Conservation (phyloP, 2,113 vertebrate species). For the Daboia siamensis region DNA sequence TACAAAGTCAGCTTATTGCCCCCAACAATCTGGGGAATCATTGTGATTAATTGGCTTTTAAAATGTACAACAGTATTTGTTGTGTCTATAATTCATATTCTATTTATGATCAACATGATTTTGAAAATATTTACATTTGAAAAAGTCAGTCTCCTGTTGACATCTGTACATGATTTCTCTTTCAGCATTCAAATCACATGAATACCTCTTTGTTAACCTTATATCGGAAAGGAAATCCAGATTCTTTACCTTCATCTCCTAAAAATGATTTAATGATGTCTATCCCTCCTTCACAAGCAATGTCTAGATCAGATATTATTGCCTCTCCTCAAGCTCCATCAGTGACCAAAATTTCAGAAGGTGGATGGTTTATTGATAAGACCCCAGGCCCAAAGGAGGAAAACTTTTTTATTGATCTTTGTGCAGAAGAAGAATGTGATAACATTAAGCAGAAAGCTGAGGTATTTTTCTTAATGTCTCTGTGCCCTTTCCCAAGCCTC, state of each 20-base stretch:
- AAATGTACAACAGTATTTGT: not conserved
- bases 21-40: too few species aligned
- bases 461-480: slow-evolving; percentile 47
- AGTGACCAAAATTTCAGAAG: slow-evolving; percentile 58
- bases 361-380: slow-evolving; percentile 86
- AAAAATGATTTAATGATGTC: slow-evolving; percentile 49
- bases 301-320: slow-evolving; percentile 5
- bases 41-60: not conserved
- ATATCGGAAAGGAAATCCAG: slow-evolving; percentile 80
- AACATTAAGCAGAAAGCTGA: slow-evolving; percentile 38
- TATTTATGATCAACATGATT: not conserved
- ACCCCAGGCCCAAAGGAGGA: slow-evolving; percentile 59
- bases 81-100: not conserved
- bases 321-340: not conserved
- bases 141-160: not conserved
- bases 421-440: slow-evolving; percentile 60
- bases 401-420: slow-evolving; percentile 76
- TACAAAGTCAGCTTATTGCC: too few species aligned
- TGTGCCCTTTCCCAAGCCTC: not conserved
- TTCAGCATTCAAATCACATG: slow-evolving; percentile 85
- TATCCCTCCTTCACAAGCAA: not conserved
- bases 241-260: slow-evolving; percentile 54
- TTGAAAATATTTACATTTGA: not conserved
- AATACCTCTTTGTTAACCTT: slow-evolving; percentile 87
- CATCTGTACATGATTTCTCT: slow-evolving; percentile 29